phyloP scores from a whole-genome alignment of 2,888 invertebrate species.

The Agrochola lychnidis region DNA sequence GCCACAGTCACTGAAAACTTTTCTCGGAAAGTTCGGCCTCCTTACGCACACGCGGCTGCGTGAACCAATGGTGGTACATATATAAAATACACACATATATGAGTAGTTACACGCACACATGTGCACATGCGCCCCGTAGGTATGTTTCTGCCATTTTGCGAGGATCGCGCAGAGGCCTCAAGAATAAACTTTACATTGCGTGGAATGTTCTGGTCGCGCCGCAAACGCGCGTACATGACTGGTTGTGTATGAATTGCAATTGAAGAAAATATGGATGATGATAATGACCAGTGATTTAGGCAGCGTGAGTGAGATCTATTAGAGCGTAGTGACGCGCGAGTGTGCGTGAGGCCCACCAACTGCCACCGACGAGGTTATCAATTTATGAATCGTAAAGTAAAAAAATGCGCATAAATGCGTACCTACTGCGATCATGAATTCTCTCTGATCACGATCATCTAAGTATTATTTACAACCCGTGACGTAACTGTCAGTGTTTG shows the following conservation, averaged over 20 bases:
- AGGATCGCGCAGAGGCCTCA: constrained; percentile 72
- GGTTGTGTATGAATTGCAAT: constrained; percentile 62
- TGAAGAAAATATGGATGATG: constrained; percentile 64
- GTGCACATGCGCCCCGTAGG: constrained; percentile 69
- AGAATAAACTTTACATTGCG: constrained; percentile 75
- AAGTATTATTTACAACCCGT: constrained; percentile 64
- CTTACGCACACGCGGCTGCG: constrained; percentile 71
- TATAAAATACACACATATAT: constrained; percentile 67
- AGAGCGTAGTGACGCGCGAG: constrained; percentile 61
- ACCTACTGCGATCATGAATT: constrained; percentile 65
- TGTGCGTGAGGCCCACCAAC: constrained; percentile 69
- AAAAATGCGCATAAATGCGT: constrained; percentile 76
- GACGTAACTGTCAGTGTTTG: constrained; percentile 61
- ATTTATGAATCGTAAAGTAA: constrained; percentile 84
- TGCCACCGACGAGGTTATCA: constrained; percentile 85
- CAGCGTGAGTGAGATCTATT: constrained; percentile 70
- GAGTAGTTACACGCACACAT: constrained; percentile 68
- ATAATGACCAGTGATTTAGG: constrained; percentile 66
- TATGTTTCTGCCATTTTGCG: constrained; percentile 71
- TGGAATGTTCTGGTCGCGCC: constrained; percentile 58
- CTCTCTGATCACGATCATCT: constrained; percentile 62
- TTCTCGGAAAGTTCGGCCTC: constrained; percentile 77
- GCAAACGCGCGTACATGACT: constrained; percentile 35
- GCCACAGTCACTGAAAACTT: constrained; percentile 71
- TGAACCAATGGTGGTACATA: constrained; percentile 69